Evolutionary conservation across 2,113 vertebrate species (phyloP).

Genomic region (Periophthalmus modestus): DNA sequence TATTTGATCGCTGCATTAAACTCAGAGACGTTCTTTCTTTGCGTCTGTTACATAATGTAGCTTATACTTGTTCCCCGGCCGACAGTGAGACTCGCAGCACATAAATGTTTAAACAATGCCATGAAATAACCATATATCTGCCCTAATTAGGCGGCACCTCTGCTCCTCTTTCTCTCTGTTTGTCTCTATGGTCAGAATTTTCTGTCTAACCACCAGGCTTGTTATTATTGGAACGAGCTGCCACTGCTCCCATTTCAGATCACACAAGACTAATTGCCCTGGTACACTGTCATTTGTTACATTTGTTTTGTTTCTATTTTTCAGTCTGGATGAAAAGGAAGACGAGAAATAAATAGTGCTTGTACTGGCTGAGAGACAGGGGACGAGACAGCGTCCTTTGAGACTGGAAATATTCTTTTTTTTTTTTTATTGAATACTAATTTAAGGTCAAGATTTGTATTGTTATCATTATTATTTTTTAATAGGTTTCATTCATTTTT

Average conservation of each 20-base stretch:
- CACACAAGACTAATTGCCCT: conserved; percentile 39
- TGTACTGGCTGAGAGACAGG: background rate
- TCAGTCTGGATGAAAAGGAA: background rate
- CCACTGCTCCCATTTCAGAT: conserved; percentile 32
- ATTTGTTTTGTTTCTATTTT: conserved; percentile 29
- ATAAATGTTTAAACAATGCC: conserved; percentile 58
- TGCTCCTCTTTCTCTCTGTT: conserved; percentile 25
- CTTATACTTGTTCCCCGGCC: conserved; percentile 38
- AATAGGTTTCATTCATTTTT: no score
- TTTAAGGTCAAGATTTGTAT: no score
- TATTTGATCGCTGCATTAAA: conserved; percentile 34
- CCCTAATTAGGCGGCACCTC: conserved; percentile 57
- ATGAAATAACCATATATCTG: conserved; percentile 61
- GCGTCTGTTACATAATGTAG: conserved; percentile 52
- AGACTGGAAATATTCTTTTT: background rate
- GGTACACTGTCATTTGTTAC: conserved; percentile 31
- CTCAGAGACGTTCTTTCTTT: conserved; percentile 31
- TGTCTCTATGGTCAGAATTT: conserved; percentile 26
- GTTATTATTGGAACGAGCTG: conserved; percentile 16
- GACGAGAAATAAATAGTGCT: background rate
- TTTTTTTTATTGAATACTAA: conserved; percentile 15
- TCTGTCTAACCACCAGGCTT: conserved; percentile 19
- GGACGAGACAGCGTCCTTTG: background rate
- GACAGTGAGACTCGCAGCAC: conserved; percentile 36
- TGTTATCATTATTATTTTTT: no score